Base-by-base conservation (phyloP, 1,140 invertebrate species). In the Orchestia grillus region DNA sequence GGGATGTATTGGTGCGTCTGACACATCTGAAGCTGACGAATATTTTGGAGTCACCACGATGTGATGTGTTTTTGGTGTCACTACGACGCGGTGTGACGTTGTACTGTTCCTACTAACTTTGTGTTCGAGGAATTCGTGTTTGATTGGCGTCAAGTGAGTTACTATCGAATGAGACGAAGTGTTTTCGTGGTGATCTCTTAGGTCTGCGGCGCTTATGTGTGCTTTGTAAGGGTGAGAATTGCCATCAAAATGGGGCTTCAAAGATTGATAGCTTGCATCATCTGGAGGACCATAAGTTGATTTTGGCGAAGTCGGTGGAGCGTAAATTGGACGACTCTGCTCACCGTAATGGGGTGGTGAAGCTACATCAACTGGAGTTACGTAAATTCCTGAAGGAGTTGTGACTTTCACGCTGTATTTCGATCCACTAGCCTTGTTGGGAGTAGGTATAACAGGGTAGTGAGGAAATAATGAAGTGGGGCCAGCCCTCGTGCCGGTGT, bases 241-340 rank as follows among this genome's bases (percentile, higher is more conserved):
- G 6, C 4, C 44, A 16, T 94, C 44, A 44, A 45, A 41, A 90
- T 90, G 88, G 43, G 88, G 88, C n/a, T 77, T 77, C 41, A 53
- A 4, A 87, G 87, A 40, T 87, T 87, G 87, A 40, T 87, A 41
- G 87, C 36, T 87, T 44, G 88, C 11, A 44, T 90, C 28, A 44
- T 77, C 62, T 90, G 96, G 96, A 57, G 96, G 95, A 40, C 91
- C 87, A 91, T 96, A 96, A 8, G 90, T 96, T 36, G 96, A 91
- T 45, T 96, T 96, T 40, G 57, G 95, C 44, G 57, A 91, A 44
- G 42, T 91, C 40, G 95, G 95, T 43, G 95, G 96, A 40, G 88
- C 95, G 28, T 96, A 96, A 36, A 91, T 62, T 87, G 87, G 42
- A 77, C 62, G 62, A 77, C 62, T 77, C 19, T 94, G 43, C 43